A percentile compares a stretch with the other conserved stretches of the same genome.
Conservation (phyloP, 2,113 vertebrate genomes). For the Acinonyx jubatus region DNA sequence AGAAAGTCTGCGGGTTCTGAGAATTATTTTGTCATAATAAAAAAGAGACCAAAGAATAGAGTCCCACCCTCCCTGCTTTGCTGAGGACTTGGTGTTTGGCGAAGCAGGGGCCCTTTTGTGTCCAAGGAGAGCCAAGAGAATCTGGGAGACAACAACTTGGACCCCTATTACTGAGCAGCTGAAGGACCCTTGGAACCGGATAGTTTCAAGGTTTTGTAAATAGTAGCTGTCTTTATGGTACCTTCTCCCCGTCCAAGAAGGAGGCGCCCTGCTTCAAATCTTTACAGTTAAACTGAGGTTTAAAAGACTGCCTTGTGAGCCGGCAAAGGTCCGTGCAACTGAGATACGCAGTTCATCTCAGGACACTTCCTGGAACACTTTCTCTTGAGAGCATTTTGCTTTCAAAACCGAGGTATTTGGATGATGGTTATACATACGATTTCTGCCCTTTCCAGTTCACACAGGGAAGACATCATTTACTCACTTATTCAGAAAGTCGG, state of each 20-base stretch:
- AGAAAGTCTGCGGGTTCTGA: background rate
- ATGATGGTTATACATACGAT: background rate
- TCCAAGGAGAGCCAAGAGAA: background rate
- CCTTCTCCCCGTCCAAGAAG: background rate
- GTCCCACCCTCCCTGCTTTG: background rate
- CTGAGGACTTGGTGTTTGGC: background rate
- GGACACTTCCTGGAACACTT: background rate
- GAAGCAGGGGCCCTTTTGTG: background rate
- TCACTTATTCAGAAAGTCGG: background rate
- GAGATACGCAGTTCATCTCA: background rate
- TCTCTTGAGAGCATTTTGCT: background rate
- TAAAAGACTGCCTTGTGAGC: background rate
- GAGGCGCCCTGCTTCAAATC: background rate
- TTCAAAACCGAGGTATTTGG: background rate
- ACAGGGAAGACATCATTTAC: background rate
- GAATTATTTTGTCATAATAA: conserved; percentile 15
- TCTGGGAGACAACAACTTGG: background rate
- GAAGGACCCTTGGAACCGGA: background rate
- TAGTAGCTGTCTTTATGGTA: background rate
- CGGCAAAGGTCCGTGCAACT: background rate
- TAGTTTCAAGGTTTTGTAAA: background rate
- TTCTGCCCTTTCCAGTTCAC: background rate
- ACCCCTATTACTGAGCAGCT: background rate
- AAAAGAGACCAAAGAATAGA: background rate
- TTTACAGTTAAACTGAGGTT: background rate